Evolutionary conservation across 2,113 vertebrate genomes (phyloP).

Genomic region (Psammodynastes pulverulentus): DNA sequence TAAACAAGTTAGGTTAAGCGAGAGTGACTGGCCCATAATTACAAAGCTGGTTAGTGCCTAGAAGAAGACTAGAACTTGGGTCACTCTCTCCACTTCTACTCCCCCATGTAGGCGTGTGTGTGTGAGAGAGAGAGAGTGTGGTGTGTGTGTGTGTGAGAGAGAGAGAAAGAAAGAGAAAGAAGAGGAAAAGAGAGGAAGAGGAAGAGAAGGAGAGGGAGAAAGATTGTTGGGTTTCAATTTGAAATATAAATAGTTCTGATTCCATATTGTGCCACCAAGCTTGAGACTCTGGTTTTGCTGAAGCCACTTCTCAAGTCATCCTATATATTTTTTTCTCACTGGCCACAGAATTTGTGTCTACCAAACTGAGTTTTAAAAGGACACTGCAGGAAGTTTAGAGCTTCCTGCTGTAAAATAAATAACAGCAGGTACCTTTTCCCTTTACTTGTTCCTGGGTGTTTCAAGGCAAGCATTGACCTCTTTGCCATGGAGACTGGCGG

Average conservation of each 20-base stretch:
- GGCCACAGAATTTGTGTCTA: not conserved
- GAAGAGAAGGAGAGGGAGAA: too few species aligned
- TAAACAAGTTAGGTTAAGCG: not conserved
- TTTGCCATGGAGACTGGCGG: slow-evolving; percentile 16
- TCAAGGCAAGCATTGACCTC: slow-evolving; percentile 16
- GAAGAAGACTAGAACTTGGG: not conserved
- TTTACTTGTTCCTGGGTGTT: slow-evolving; percentile 1
- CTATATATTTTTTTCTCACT: not conserved
- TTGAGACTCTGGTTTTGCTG: not conserved
- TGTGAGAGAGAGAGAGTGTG: too few species aligned
- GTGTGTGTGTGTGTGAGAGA: too few species aligned
- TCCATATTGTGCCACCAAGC: not conserved
- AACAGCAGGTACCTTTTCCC: not conserved
- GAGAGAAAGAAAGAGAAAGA: too few species aligned
- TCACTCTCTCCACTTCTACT: not conserved
- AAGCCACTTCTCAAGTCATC: not conserved
- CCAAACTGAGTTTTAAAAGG: slow-evolving; percentile 2
- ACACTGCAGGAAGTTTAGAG: not conserved
- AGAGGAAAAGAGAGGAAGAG: too few species aligned
- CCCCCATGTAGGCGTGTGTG: too few species aligned
- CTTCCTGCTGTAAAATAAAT: not conserved
- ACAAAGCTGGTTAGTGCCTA: not conserved
- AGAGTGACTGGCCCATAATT: not conserved
- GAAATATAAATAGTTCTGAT: not conserved
- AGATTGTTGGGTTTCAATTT: not conserved